A percentile compares a stretch with the other conserved stretches of the same genome.
Conservation (phyloP, 1,140 invertebrate species). For the Aphis gossypii region DNA sequence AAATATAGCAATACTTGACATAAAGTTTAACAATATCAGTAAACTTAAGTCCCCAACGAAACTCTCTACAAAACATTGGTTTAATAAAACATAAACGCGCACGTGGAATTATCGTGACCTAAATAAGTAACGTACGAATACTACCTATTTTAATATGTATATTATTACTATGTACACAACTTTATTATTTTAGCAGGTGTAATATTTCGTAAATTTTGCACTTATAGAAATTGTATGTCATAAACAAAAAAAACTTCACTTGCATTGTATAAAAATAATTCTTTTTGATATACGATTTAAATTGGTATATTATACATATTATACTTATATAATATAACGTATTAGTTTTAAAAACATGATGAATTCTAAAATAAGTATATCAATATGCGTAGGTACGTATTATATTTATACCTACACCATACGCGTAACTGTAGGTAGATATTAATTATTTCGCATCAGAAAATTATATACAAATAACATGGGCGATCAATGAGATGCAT, state of each 20-base stretch:
- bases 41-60: neutral
- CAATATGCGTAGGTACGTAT: neutral
- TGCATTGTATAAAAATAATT: neutral
- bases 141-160: neutral
- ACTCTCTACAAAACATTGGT: neutral
- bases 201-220: neutral
- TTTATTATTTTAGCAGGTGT: neutral
- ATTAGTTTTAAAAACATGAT: neutral
- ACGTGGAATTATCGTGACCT: conserved; percentile 13
- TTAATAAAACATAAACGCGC: neutral
- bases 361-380: neutral
- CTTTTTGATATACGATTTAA: neutral
- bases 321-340: neutral
- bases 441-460: neutral
- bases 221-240: neutral
- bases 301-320: neutral
- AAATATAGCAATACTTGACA: neutral
- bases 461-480: too few relatives aligned
- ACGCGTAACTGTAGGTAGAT: neutral
- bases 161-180: neutral
- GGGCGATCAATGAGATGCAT: too few relatives aligned
- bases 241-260: neutral
- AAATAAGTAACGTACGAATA: neutral
- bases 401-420: neutral
- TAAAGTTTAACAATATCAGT: neutral